Conservation (phyloP, 1,140 invertebrate species). For the Branchinecta lynchi region DNA sequence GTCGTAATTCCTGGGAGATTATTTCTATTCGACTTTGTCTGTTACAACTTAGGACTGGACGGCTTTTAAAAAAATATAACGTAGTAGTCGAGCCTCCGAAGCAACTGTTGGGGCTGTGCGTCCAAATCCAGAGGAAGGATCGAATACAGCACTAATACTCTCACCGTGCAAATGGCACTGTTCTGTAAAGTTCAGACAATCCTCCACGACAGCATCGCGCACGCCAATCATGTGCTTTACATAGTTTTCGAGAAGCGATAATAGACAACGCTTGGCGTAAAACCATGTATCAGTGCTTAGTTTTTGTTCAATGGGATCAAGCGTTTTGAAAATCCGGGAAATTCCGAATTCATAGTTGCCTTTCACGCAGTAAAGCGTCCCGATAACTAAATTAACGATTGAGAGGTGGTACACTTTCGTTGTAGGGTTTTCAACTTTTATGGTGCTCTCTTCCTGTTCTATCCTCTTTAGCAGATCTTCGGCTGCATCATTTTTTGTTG, state of each 20-base stretch:
- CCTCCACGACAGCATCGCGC: constrained; percentile 69
- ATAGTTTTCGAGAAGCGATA: constrained; percentile 82
- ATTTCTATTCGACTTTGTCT: no score
- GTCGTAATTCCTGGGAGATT: not conserved
- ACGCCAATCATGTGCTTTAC: constrained; percentile 79
- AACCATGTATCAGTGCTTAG: constrained; percentile 94
- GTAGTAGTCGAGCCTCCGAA: not conserved
- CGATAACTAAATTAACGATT: constrained; percentile 97
- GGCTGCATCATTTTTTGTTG: constrained; percentile 94
- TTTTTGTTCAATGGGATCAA: constrained; percentile 91
- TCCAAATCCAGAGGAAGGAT: not conserved
- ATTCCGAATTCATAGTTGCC: constrained; percentile 99
- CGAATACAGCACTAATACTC: not conserved
- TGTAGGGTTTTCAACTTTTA: constrained; percentile 81
- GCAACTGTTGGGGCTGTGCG: constrained; percentile 31
- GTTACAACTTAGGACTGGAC: not conserved
- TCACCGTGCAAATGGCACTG: constrained; percentile 45
- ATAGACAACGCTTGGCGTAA: constrained; percentile 85
- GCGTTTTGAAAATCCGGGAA: constrained; percentile 85
- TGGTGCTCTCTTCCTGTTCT: constrained; percentile 90
- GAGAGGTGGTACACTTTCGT: constrained; percentile 93
- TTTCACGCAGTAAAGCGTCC: constrained; percentile 94
- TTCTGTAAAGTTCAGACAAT: constrained; percentile 81
- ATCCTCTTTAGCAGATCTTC: constrained; percentile 98
- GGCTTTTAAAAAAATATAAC: constrained; percentile 15